Base-by-base conservation (phyloP, 2,797 vertebrate species). In the Orestias chungarensis region DNA sequence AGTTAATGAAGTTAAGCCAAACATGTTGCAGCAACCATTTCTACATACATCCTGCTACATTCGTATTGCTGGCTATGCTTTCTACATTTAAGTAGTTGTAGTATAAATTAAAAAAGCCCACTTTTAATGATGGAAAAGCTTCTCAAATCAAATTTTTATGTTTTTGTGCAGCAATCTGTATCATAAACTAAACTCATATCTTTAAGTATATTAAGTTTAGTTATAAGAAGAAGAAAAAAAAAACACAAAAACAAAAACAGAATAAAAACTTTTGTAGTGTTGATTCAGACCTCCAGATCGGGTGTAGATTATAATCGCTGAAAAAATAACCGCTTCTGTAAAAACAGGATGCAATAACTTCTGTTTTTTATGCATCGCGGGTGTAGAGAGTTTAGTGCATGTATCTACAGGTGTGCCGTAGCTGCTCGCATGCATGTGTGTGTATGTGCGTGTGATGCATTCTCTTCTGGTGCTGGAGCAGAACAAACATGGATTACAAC, bases 401-500 rank as follows among this genome's bases (percentile, higher is more conserved):
- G 71, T 35, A 33, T 78, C 79, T 85, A 84, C 87, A 89, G 88
- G 86, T 91, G 88, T 86, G 86, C 78, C 11, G 12, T 71, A 18
- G 72, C 57, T 2, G 20, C 33, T 9, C 8, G 18, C 23, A 50
- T 57, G 9, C 29, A 4, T 57, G 15, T n/a, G 52, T 17, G 25
- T 54, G 25, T 54, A 73, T 81, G 76, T 86, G 71, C 59, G 74
- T 59, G 73, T 55, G 66, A 68, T 75, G 88, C 89, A 93, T 93
- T 91, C 89, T 92, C 85, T 57, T 59, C 86, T 82, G 88, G 88
- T 89, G 91, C 86, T 90, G 88, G 85, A 88, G 91, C 89, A 91
- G 89, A 93, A 92, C 91, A 92, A 91, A 92, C 89, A 89, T 82
- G 90, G 90, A 92, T 92, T 93, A 93, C 82, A 89, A 86, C 82